Base-by-base conservation (phyloP, 2,888 invertebrate species). In the Tetranychus truncatus region DNA sequence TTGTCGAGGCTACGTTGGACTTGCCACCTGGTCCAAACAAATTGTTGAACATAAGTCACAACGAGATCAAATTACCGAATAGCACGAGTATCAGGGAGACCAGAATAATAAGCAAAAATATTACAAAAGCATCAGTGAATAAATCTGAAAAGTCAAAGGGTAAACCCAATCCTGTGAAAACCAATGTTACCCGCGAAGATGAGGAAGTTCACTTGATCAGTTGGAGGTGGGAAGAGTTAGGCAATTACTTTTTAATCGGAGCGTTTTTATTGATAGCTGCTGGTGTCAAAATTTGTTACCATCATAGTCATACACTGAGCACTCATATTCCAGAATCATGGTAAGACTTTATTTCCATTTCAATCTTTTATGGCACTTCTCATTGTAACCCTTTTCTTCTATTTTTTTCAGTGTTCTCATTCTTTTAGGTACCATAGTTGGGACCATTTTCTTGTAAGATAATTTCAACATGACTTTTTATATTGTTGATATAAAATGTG, bases 351-450 rank as follows among this genome's bases (percentile, higher is more conserved):
- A n/a, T 21, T 20, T 34, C 45, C 44, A 66, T 24, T 11, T 6
- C 0, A 2, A 15, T 55, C 0, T 15, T 20, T 65, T 24, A 44
- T 3, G 0, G 2, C 69, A 69, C 2, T 69, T 69, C n/a, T n/a
- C 20, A 69, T 67, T 55, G 8, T 20, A 46, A 81, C 82, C 18
- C 80, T 80, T 7, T 80, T 82, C 83, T 78, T 55, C 55, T 55
- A 9, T 55, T 55, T 7, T 55, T 55, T 3, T 55, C 80, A 85
- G 85, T 77, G 80, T 85, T 75, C 81, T 86, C 69, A 85, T 86
- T 76, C 77, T 85, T 6, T 80, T 86, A 9, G 86, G 86, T 34
- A 80, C 82, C 6, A 77, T 82, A 1, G 81, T 85, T 74, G 85
- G 85, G 71, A 81, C 81, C 11, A 81, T 84, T 45, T 80, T 85